These are phyloP conservation scores for Polymixis flavicincta DNA, from an alignment of 2,888 invertebrate species.

Conservation along the genomic window DNA sequence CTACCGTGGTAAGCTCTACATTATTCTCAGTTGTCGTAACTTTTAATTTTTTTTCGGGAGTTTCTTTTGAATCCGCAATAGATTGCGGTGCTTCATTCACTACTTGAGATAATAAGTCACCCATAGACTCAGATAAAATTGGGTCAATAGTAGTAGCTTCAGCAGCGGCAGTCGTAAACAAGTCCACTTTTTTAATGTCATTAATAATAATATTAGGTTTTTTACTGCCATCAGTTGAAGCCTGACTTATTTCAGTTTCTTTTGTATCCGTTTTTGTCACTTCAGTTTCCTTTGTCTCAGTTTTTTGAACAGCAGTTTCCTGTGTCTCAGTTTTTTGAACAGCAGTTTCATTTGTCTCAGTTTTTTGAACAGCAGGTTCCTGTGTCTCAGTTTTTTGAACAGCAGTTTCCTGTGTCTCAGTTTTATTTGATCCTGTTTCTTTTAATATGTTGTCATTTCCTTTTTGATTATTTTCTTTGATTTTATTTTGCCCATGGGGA, in stretches of 20 bases:
- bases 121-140: constrained; percentile 86
- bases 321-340: too few relatives aligned
- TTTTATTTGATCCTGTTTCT: constrained; percentile 1
- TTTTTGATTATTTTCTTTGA: constrained; percentile 47
- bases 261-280: constrained; percentile 5
- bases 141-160: constrained; percentile 81
- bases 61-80: constrained; percentile 68
- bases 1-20: constrained; percentile 65
- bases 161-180: constrained; percentile 63
- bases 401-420: constrained; percentile 11
- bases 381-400: constrained; percentile 14
- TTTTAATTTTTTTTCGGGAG: constrained; percentile 46
- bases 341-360: constrained; percentile 28
- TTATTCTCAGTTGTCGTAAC: constrained; percentile 67
- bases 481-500: constrained; percentile 73
- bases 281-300: constrained; percentile 11
- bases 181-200: constrained; percentile 62
- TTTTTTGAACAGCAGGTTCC: constrained; percentile 5
- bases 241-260: constrained; percentile 41
- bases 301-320: constrained; percentile 13
- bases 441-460: constrained; percentile 43
- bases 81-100: constrained; percentile 80
- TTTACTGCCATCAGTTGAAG: constrained; percentile 30
- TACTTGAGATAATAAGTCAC: constrained; percentile 87
- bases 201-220: constrained; percentile 58